These are phyloP conservation scores for Ascidia mentula DNA, from an alignment of 23 tunicate species.

Conservation along the genomic window DNA sequence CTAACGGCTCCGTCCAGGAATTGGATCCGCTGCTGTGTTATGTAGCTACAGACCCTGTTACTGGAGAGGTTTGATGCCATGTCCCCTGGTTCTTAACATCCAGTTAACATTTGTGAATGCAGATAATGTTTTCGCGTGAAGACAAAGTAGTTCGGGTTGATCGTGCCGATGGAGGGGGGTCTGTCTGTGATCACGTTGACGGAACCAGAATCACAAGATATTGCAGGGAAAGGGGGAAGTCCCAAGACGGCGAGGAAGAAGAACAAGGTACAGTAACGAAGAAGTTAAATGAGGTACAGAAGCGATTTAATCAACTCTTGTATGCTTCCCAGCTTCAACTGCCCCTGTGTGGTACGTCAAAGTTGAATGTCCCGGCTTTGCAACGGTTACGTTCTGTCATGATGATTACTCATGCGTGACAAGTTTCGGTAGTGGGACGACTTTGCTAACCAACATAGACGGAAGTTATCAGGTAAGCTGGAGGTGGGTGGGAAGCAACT, in stretches of 20 bases:
- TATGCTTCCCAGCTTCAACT: background rate
- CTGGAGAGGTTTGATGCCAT: constrained; percentile 62
- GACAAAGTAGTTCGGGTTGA: constrained; percentile 80
- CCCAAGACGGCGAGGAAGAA: constrained; percentile 46
- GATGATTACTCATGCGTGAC: constrained; percentile 56
- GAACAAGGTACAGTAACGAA: constrained; percentile 44
- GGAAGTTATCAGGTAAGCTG: constrained; percentile 65
- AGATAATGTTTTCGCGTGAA: constrained; percentile 72
- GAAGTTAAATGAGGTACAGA: no score
- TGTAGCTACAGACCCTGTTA: constrained; percentile 86
- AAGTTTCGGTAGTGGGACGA: constrained; percentile 77
- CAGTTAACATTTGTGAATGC: no score
- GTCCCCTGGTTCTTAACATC: background rate
- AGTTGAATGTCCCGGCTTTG: constrained; percentile 86
- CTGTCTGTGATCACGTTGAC: constrained; percentile 80
- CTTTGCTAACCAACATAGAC: constrained; percentile 40
- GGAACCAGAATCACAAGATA: constrained; percentile 85
- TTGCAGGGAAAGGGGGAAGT: constrained; percentile 20
- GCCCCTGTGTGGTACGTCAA: constrained; percentile 48
- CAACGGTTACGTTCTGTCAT: constrained; percentile 71
- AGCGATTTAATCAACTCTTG: no score
- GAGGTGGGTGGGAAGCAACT: background rate
- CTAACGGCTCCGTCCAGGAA: constrained; percentile 19
- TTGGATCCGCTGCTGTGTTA: constrained; percentile 63
- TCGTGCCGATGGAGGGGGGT: constrained; percentile 64